Evolutionary conservation across 2,113 vertebrate genomes (phyloP), one percentile per base, ranked within the genome.

Genomic region (Bostrychus sinensis): DNA sequence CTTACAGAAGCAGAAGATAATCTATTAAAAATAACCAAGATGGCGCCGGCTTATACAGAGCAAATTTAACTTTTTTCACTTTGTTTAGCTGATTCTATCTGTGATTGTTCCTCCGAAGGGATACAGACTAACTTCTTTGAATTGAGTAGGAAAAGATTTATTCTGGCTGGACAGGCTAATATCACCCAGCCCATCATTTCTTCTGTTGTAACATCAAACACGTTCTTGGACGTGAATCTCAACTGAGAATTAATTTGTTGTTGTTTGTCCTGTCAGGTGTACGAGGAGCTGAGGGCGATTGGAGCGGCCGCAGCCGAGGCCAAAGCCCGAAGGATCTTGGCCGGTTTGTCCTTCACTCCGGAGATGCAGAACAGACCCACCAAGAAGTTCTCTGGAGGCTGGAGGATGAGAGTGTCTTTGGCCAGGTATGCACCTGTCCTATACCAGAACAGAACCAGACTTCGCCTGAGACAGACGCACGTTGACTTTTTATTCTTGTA

Each of bases 331-430:
- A 80, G 96, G 28, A 98, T 98, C 78, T 77, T 98, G 80, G 96
- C 96, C 0, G 96, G 96, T 79, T 71, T 97, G 55, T 92, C 94
- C 0, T 97, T 98, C 2, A 96, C 95, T 28, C 87, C 96, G 0
- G 96, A 97, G 78, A 97, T 97, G 95, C 95, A 97, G 86, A 95
- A 94, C 76, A 83, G 96, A 75, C 83, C 95, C 20, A 98, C 96
- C 2, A 94, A 93, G 83, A 95, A 95, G 83, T 98, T 97, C 80
- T 96, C 95, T 0, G 96, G 96, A 26, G 96, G 96, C 1, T 97
- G 96, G 96, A 92, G 96, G 19, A 98, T 98, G 96, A 94, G 96
- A 45, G 96, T 98, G 11, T 97, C 95, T 0, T 81, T 98, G 2
- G 96, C 96, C 62, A 93, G 96, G 96, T 97, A 57, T 11, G 8